Evolutionary conservation across 2,113 vertebrate genomes (phyloP).

Genomic region (Grallaria varia): DNA sequence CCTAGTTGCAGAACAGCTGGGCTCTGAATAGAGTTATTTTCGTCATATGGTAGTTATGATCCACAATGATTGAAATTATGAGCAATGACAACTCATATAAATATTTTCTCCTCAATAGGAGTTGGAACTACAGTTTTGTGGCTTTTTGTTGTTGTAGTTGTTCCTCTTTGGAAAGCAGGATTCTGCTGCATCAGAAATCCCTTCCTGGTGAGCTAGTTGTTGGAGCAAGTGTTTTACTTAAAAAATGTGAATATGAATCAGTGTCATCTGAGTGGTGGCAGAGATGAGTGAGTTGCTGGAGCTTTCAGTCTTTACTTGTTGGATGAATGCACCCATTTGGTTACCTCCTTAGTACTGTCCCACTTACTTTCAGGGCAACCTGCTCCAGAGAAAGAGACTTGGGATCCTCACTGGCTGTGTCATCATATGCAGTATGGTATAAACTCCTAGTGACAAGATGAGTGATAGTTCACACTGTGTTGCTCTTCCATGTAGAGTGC

Average conservation of each 20-base stretch:
- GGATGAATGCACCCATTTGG: background rate
- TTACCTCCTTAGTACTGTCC: background rate
- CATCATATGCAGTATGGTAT: fast-evolving
- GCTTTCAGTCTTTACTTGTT: background rate
- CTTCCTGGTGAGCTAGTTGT: background rate
- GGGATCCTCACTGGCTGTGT: background rate
- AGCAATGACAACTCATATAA: background rate
- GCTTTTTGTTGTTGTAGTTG: background rate
- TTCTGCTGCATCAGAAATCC: background rate
- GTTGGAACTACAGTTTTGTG: background rate
- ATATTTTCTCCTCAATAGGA: background rate
- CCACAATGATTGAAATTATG: background rate
- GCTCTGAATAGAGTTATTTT: background rate
- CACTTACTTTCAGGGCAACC: background rate
- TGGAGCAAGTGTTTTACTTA: background rate
- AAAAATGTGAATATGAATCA: background rate
- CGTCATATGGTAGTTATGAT: background rate
- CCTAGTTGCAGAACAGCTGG: background rate
- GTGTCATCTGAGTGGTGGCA: background rate
- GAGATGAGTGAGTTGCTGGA: background rate
- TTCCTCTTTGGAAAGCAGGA: background rate
- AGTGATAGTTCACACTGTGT: background rate
- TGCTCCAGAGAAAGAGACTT: background rate
- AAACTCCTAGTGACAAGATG: background rate
- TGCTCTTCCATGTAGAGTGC: background rate